Base-by-base conservation (phyloP, 2,888 invertebrate genomes). In the Chelonus formosanus region DNA sequence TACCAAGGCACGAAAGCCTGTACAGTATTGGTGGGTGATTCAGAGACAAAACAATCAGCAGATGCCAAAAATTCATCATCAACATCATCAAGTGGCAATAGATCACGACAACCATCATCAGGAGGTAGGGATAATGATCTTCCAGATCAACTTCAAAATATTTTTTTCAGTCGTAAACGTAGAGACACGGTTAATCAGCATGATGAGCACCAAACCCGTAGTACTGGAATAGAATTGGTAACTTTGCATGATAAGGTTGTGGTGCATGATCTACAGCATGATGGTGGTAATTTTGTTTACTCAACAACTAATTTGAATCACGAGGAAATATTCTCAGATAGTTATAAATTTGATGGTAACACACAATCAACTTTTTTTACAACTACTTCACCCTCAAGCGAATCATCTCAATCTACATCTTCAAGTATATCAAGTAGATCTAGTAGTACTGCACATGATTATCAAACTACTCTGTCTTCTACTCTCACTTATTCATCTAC, bases 1-100 rank as follows among this genome's bases (percentile, higher is more conserved):
- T 92, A 92, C 87, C 91, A 92, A 85, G 91, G 90, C 78, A 88
- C 93, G 74, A 92, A 92, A 84, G 90, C 93, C 68, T 94, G 94
- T 87, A 90, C 92, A 80, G 93, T 94, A 76, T 87, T 94, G 81
- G 93, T 94, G 75, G 92, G 91, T 76, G 93, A 93, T 78, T 79
- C 84, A 72, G 89, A 92, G 67, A 89, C 91, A 66, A 92, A 92
- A 85, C 88, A 90, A 71, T 88, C 90, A 76, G 89, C 90, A 73
- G 86, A 90, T 72, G 91, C 91, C 79, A 89, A 86, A 78, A 91
- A 92, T 85, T 90, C 91, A 80, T 91, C 92, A 75, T 86, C 91
- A 74, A 86, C 90, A 75, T 88, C 86, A 32, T 44, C 67, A 40
- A 67, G 58, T 75, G 89, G 86, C 71, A 85, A 86, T 76, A 85